Percentiles rank a stretch among this genome's conserved stretches.
phyloP scores from a whole-genome alignment of 2,113 vertebrate species.

The Malurus melanocephalus region DNA sequence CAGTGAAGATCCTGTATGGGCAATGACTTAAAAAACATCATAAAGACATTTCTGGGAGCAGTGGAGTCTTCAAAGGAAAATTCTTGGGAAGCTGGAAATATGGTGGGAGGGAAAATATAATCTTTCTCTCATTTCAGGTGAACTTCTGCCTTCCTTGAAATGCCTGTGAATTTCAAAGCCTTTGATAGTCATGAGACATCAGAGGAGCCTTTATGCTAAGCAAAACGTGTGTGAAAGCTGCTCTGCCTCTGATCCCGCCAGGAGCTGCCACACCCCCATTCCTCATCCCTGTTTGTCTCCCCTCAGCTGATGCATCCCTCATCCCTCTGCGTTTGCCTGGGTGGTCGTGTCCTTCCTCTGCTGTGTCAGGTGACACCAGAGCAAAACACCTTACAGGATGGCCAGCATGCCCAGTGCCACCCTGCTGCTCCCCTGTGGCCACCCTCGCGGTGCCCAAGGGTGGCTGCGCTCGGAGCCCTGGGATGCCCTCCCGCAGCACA shows the following conservation, averaged over 20 bases:
- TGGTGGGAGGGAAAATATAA: slow-evolving; percentile 24
- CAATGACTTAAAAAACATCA: not conserved
- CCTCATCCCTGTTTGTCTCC: not conserved
- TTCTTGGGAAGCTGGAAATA: slow-evolving; percentile 38
- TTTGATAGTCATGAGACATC: slow-evolving; percentile 47
- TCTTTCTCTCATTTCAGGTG: slow-evolving; percentile 50
- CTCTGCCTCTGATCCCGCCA: not conserved
- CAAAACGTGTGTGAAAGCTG: slow-evolving; percentile 46
- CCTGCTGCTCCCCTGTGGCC: not conserved
- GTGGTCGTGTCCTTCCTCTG: not conserved
- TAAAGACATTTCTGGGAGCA: not conserved
- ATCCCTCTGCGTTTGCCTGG: not conserved
- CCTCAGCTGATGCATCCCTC: not conserved
- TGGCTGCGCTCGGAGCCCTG: not conserved
- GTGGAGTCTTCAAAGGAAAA: slow-evolving; percentile 25
- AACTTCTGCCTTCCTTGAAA: slow-evolving; percentile 54
- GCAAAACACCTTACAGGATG: not conserved
- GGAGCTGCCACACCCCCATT: not conserved
- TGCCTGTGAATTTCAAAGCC: slow-evolving; percentile 50
- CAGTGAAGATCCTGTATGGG: not conserved
- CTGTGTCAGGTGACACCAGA: not conserved
- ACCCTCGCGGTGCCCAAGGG: not conserved
- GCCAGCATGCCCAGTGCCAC: not conserved
- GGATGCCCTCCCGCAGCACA: not conserved
- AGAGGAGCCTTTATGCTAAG: slow-evolving; percentile 48